These are phyloP conservation scores for Thinocorus orbignyianus DNA, from an alignment of 2,113 vertebrate genomes.

Conservation along the genomic window DNA sequence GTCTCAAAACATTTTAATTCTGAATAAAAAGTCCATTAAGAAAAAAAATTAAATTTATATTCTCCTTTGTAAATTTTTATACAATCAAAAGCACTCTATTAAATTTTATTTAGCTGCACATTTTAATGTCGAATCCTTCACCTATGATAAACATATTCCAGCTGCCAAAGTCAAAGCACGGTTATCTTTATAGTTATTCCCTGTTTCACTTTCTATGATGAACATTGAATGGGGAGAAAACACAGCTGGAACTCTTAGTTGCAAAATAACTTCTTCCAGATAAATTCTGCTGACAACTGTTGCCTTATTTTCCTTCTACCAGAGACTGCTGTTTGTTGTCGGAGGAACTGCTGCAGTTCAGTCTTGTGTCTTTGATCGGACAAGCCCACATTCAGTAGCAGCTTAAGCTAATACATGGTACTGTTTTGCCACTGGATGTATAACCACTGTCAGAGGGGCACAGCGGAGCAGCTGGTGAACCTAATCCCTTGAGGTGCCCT, in stretches of 20 bases:
- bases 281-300: not conserved
- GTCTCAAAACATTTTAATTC: constrained; percentile 19
- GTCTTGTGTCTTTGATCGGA: not conserved
- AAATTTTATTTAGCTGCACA: not conserved
- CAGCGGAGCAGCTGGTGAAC: not conserved
- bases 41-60: not conserved
- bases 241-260: not conserved
- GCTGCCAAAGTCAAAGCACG: not conserved
- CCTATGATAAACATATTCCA: not conserved
- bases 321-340: not conserved
- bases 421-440: not conserved
- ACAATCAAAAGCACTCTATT: not conserved
- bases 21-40: constrained; percentile 36
- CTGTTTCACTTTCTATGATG: not conserved
- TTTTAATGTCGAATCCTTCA: not conserved
- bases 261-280: not conserved
- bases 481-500: not conserved
- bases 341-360: not conserved
- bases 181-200: not conserved
- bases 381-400: not conserved
- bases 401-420: not conserved
- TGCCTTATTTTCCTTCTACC: not conserved
- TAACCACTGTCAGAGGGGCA: not conserved
- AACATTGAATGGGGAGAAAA: not conserved
- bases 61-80: not conserved